phyloP scores from a whole-genome alignment of 2,888 invertebrate species.

The Arctia plantaginis region DNA sequence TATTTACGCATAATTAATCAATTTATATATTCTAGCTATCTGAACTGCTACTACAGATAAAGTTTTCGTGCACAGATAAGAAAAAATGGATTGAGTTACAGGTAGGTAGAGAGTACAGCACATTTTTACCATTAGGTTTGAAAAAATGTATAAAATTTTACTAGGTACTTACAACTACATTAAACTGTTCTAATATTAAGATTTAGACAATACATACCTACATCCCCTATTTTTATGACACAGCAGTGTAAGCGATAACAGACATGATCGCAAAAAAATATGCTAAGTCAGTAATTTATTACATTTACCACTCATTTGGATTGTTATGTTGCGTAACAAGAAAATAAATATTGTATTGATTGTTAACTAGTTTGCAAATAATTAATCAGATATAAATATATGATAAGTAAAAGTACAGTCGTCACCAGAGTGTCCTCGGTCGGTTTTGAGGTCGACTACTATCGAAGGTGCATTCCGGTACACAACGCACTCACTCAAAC shows the following conservation, averaged over 20 bases:
- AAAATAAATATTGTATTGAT: background rate
- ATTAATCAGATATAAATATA: constrained; percentile 7
- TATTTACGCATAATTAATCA: no score
- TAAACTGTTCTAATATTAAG: background rate
- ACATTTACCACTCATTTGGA: background rate
- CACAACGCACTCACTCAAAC: background rate
- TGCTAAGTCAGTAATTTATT: background rate
- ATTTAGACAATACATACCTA: background rate
- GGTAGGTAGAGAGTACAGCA: no score
- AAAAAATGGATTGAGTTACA: background rate
- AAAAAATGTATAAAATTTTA: no score
- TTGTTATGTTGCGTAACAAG: background rate
- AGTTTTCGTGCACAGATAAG: background rate
- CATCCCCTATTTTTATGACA: background rate
- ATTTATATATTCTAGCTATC: no score
- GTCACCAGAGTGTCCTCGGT: constrained; percentile 72
- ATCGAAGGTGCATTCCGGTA: constrained; percentile 69
- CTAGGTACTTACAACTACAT: background rate
- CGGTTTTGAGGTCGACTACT: constrained; percentile 79
- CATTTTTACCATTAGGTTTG: background rate
- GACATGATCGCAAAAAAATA: background rate
- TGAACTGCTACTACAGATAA: no score
- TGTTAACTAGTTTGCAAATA: background rate
- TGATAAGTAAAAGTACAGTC: constrained; percentile 68
- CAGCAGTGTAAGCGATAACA: background rate